Conservation (phyloP, 2,797 vertebrate genomes). For the Aselliscus stoliczkanus region DNA sequence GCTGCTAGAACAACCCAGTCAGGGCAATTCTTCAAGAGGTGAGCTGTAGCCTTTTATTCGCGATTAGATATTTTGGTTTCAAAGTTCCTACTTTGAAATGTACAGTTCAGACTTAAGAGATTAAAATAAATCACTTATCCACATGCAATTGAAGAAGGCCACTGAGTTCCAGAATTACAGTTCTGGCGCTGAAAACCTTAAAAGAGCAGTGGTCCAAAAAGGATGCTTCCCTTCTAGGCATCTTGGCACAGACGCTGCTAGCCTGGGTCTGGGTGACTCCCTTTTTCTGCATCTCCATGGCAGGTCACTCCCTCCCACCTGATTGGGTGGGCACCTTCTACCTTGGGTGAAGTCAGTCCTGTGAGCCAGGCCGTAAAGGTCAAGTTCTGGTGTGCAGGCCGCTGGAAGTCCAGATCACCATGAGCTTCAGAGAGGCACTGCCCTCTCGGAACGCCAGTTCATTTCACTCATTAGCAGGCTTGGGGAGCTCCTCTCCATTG, state of each 20-base stretch:
- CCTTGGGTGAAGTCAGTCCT: not conserved
- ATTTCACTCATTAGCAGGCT: not conserved
- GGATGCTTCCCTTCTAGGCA: fast-evolving
- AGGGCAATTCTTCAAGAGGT: slow-evolving; percentile 28
- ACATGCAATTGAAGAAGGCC: not conserved
- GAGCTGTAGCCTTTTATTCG: slow-evolving; percentile 27
- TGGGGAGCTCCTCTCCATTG: not conserved
- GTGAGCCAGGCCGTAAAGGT: not conserved
- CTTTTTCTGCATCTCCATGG: not conserved
- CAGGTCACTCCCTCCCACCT: not conserved
- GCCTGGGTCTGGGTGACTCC: not conserved
- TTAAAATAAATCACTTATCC: not conserved
- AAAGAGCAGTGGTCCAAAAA: not conserved
- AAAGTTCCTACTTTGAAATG: slow-evolving; percentile 52
- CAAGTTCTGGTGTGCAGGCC: not conserved
- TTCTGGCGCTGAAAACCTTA: not conserved
- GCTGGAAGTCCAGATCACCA: not conserved
- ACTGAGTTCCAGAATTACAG: not conserved
- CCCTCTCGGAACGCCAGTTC: not conserved
- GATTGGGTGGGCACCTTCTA: not conserved
- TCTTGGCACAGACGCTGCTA: not conserved
- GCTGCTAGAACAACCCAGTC: slow-evolving; percentile 13
- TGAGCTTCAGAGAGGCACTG: not conserved
- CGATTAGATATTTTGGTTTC: slow-evolving; percentile 55
- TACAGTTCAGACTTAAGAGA: not conserved